Evolutionary conservation across 2,888 invertebrate genomes (phyloP).

Genomic region (Sinopyrophorus schimmeli): DNA sequence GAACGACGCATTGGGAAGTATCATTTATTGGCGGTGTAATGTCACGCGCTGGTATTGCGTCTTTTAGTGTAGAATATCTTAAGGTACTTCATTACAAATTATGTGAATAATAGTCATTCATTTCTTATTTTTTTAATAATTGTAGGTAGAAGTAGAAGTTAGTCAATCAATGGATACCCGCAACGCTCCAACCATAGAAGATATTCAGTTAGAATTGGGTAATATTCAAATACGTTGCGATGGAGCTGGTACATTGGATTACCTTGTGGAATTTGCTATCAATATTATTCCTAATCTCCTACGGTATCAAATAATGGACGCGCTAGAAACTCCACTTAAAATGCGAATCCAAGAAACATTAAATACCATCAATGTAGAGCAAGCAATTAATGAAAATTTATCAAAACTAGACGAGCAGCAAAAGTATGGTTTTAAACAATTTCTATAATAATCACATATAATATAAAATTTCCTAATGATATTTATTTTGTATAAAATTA

Average conservation of each 20-base stretch:
- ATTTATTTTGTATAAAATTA: conserved; percentile 51
- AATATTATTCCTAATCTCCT: conserved; percentile 84
- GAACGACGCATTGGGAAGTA: conserved; percentile 79
- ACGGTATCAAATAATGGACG: conserved; percentile 85
- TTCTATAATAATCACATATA: conserved; percentile 18
- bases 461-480: conserved; percentile 28
- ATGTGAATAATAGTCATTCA: too few species aligned
- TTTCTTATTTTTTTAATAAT: too few species aligned
- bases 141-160: conserved; percentile 63
- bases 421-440: conserved; percentile 51
- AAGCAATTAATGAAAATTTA: conserved; percentile 70
- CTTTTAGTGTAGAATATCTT: conserved; percentile 80
- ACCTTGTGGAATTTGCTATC: conserved; percentile 75
- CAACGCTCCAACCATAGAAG: conserved; percentile 70
- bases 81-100: conserved; percentile 52
- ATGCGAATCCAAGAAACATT: conserved; percentile 74
- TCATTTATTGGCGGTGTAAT: conserved; percentile 68
- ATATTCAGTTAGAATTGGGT: conserved; percentile 77
- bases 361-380: conserved; percentile 74
- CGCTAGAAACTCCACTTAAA: conserved; percentile 76
- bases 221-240: conserved; percentile 83
- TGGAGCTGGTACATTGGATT: conserved; percentile 87
- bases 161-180: conserved; percentile 80
- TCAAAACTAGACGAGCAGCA: conserved; percentile 68
- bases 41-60: conserved; percentile 71